Conservation (phyloP, 2,113 vertebrate genomes). For the Pantherophis guttatus region DNA sequence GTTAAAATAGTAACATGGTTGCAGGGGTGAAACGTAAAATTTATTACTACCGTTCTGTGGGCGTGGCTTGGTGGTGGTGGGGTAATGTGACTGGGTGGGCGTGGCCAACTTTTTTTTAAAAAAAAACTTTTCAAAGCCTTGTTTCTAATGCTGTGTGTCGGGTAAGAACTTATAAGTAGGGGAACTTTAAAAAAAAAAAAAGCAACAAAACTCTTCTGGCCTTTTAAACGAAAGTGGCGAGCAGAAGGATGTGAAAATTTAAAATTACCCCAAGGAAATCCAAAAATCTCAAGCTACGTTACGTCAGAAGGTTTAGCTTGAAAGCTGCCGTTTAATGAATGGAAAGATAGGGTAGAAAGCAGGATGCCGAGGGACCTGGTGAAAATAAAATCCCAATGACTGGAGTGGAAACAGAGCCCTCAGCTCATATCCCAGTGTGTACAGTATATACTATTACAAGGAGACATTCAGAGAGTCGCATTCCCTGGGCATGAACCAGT, state of each 20-base stretch:
- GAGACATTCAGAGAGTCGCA: constrained; percentile 15
- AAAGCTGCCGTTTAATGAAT: constrained; percentile 70
- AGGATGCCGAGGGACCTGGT: constrained; percentile 57
- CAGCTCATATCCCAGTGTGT: constrained; percentile 11
- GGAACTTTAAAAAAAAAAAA: background rate
- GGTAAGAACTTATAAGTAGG: background rate
- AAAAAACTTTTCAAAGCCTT: no score
- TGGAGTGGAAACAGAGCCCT: constrained; percentile 35
- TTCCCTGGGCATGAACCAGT: background rate
- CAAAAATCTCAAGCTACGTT: constrained; percentile 72
- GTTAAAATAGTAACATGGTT: no score
- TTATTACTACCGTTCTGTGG: no score
- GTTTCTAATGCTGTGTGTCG: no score
- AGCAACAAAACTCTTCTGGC: constrained; percentile 30
- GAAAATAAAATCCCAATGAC: constrained; percentile 58
- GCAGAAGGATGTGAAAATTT: constrained; percentile 68
- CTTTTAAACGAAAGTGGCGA: constrained; percentile 72
- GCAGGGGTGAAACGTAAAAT: no score
- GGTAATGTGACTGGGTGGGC: no score
- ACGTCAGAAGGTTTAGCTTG: constrained; percentile 71
- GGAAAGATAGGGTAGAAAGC: constrained; percentile 67
- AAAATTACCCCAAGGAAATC: constrained; percentile 68
- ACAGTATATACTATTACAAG: constrained; percentile 26
- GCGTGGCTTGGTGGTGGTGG: no score
- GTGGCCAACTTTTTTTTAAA: no score